Evolutionary conservation across 2,113 vertebrate genomes (phyloP), one percentile per base, ranked within the genome.

Genomic region (Mohoua ochrocephala): DNA sequence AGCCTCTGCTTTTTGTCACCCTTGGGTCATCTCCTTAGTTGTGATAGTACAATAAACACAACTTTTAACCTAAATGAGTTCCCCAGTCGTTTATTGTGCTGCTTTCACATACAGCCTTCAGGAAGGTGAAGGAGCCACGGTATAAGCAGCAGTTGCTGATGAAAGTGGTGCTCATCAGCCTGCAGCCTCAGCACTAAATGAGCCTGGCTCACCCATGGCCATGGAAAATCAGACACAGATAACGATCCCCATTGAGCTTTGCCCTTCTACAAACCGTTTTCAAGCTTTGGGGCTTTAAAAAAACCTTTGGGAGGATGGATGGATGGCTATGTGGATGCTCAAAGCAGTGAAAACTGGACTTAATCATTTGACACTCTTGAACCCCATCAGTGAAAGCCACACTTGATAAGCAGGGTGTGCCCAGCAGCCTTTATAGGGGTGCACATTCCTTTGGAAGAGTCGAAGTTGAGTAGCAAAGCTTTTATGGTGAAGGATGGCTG

Each of bases 1-100:
- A 84, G 39, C n/a, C 27, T 84, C 69, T 89, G 47, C 80, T 78
- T 95, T 89, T 87, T 92, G 91, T 84, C 80, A 63, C 80, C 76
- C 24, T 70, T 70, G 56, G 80, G 79, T 91, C 68, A 39, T 78
- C 76, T 89, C 73, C 61, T 84, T 67, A 47, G 78, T 33, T 84
- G 52, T 74, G 28, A 81, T 63, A 77, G 50, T 50, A 74, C 76
- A 80, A 50, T 74, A 91, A 96, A 59, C 44, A 70, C 71, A 75
- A 78, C 50, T 93, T 90, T 68, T 77, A 91, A 63, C 45, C 37
- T 74, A 77, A 77, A 86, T 45, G 18, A 86, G n/a, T 44, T 96
- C 71, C 83, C 75, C 35, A 7, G 68, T 68, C 5, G 0, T 54
- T 86, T 73, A 28, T 65, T 15, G 5, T 42, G 60, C 35, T 39